Base-by-base conservation (phyloP, 53 echinoderm and acorn worm genomes). In the Temnopleurus reevesii region DNA sequence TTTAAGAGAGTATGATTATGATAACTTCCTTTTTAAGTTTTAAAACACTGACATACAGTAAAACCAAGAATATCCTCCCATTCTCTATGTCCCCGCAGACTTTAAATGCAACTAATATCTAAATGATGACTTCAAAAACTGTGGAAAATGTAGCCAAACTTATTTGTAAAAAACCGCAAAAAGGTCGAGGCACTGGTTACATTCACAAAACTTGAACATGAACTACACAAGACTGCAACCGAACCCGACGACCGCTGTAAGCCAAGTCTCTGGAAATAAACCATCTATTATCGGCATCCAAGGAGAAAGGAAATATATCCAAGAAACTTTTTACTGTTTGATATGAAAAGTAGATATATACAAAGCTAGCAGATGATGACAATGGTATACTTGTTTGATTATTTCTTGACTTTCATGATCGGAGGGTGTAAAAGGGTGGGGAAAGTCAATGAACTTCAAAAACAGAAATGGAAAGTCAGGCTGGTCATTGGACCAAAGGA, bases 351-450 rank as follows among this genome's bases (percentile, higher is more conserved):
- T 17, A 30, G 79, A 79, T 79, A 79, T 79, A 79, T 79, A 79
- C 79, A 79, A 49, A 49, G 49, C 46, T 46, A 47, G 49, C 25
- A 49, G 46, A 79, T 49, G 47, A 28, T 79, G 79, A 79, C 79
- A 49, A 79, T 79, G 46, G 79, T 55, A 18, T n/a, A 55, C 31
- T 35, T 83, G 83, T 83, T 83, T 55, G 83, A 29, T 83, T 83
- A 55, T 83, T 83, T 55, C n/a, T 31, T 30, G 12, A 55, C 83
- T 53, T 83, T 36, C 0, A 29, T 46, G 29, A 29, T 80, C 45
- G 31, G 0, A 47, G 29, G 18, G 17, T 30, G 4, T 6, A 28
- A 49, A 51, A 51, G 2, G 51, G 49, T 26, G 28, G 41, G 43
- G 15, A 71, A 71, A 71, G 71, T 71, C 71, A 71, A 2, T 71